Conservation (phyloP, 2,797 vertebrate species). For the Platalea minor region DNA sequence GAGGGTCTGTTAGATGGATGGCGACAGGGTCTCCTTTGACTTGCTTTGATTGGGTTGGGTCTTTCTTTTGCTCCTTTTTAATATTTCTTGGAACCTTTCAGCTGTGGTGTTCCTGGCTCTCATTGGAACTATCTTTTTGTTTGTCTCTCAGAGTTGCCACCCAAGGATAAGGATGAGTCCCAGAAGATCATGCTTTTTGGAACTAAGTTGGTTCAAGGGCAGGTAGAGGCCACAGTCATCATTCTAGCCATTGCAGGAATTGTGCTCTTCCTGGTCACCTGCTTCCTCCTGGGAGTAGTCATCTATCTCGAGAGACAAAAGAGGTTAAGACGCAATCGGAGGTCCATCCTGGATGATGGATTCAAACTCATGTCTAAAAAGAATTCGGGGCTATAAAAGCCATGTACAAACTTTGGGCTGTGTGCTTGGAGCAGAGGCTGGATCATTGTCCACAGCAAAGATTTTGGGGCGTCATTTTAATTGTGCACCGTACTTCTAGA, state of each 20-base stretch:
- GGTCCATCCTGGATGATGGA: slow-evolving; percentile 76
- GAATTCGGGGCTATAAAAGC: slow-evolving; percentile 43
- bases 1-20: background rate
- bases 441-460: background rate
- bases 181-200: slow-evolving; percentile 66
- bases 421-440: background rate
- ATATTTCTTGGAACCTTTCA: background rate
- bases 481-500: background rate
- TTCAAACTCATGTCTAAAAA: slow-evolving; percentile 74
- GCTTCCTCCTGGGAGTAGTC: slow-evolving; percentile 61
- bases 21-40: background rate
- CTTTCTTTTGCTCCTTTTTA: background rate
- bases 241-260: slow-evolving; percentile 39
- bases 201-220: slow-evolving; percentile 26
- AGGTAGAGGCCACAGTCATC: slow-evolving; percentile 54
- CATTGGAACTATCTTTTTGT: background rate
- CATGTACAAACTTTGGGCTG: background rate
- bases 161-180: background rate
- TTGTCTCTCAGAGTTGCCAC: background rate
- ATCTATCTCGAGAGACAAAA: slow-evolving; percentile 64
- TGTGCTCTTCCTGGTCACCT: slow-evolving; percentile 53
- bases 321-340: slow-evolving; percentile 69
- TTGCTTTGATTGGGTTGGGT: background rate
- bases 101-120: background rate
- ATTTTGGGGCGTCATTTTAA: background rate